Evolutionary conservation across 2,113 vertebrate genomes (phyloP).

Genomic region (Gadus chalcogrammus): DNA sequence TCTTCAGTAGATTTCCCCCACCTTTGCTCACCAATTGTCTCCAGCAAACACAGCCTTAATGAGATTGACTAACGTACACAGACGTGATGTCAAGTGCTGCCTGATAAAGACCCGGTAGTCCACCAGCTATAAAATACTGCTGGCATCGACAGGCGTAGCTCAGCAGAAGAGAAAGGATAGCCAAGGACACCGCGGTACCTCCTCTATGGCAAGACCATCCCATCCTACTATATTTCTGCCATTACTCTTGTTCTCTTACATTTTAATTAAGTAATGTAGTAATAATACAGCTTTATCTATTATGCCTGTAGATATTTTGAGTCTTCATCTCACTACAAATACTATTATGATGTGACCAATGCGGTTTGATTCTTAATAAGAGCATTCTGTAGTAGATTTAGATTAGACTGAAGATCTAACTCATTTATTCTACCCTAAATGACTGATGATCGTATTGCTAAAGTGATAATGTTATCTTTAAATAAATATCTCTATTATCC

Average conservation of each 20-base stretch:
- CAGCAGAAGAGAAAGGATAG: background rate
- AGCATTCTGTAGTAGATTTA: too few species aligned
- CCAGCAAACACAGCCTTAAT: slow-evolving; percentile 24
- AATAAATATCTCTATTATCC: too few species aligned
- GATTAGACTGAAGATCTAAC: too few species aligned
- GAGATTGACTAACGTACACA: background rate
- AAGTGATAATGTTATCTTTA: too few species aligned
- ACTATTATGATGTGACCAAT: too few species aligned
- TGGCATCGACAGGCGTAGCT: too few species aligned
- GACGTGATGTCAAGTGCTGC: background rate
- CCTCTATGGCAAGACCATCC: background rate
- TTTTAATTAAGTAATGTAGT: background rate
- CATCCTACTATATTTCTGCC: background rate
- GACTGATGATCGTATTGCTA: too few species aligned
- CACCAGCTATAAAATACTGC: background rate
- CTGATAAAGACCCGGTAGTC: slow-evolving; percentile 1
- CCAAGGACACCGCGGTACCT: background rate
- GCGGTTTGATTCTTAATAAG: too few species aligned
- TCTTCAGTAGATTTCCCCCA: slow-evolving; percentile 4
- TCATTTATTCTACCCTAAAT: too few species aligned
- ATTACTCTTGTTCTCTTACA: background rate
- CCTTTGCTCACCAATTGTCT: slow-evolving; percentile 5
- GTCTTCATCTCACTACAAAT: too few species aligned
- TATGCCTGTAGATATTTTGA: too few species aligned
- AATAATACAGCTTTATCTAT: background rate